Evolutionary conservation across 2,888 invertebrate genomes (phyloP).

Genomic region (Ypsolopha scabrella): DNA sequence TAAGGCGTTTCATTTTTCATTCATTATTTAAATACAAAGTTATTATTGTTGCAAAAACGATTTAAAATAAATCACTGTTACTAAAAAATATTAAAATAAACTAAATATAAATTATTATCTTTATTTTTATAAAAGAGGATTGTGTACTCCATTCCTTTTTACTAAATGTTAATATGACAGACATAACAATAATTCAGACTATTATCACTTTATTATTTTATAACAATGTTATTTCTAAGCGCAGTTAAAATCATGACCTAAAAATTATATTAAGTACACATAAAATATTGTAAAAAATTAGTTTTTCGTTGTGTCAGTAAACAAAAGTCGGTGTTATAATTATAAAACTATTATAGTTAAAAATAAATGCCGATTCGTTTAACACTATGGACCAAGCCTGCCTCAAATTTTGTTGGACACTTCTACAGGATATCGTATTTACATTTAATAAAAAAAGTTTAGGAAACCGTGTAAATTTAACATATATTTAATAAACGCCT

Average conservation of each 20-base stretch:
- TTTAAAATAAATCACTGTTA: too few relatives aligned
- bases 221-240: conserved; percentile 22
- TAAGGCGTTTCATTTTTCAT: background rate
- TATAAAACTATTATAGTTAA: conserved; percentile 14
- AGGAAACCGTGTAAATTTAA: background rate
- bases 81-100: too few relatives aligned
- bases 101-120: too few relatives aligned
- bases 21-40: conserved; percentile 7
- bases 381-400: conserved; percentile 21
- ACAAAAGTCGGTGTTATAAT: conserved; percentile 16
- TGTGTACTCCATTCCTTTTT: too few relatives aligned
- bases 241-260: conserved; percentile 15
- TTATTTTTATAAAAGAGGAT: too few relatives aligned
- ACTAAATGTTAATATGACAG: conserved; percentile 5
- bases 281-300: background rate
- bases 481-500: conserved; percentile 3
- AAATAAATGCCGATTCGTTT: conserved; percentile 43
- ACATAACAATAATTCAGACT: conserved; percentile 15
- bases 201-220: conserved; percentile 25
- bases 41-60: background rate
- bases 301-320: conserved; percentile 29
- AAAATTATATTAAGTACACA: conserved; percentile 3
- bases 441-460: background rate
- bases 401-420: conserved; percentile 16
- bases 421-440: conserved; percentile 12